Conservation (phyloP, 2,888 invertebrate species). For the Limenitis camilla region DNA sequence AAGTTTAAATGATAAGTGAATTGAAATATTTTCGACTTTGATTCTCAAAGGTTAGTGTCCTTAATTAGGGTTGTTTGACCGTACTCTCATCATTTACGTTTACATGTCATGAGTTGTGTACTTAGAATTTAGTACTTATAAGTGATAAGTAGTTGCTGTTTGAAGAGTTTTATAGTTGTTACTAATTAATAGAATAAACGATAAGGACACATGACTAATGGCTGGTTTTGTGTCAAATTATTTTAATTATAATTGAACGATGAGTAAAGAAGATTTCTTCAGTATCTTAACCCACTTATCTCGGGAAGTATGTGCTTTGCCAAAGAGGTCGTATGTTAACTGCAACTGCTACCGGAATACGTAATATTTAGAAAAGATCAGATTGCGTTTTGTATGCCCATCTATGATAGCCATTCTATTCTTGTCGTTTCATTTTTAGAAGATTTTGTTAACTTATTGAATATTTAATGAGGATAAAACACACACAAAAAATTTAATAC, state of each 20-base stretch:
- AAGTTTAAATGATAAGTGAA: conserved; percentile 1
- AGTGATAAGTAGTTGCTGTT: too few relatives aligned
- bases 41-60: conserved; percentile 6
- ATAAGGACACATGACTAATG: neutral
- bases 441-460: too few relatives aligned
- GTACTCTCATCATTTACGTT: neutral
- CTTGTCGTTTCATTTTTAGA: too few relatives aligned
- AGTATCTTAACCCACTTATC: neutral
- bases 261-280: neutral
- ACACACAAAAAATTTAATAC: too few relatives aligned
- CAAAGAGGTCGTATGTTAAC: neutral
- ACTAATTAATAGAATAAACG: too few relatives aligned
- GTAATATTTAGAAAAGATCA: neutral
- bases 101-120: neutral
- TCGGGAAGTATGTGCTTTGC: neutral
- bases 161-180: too few relatives aligned
- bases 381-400: neutral
- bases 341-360: neutral
- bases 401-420: too few relatives aligned
- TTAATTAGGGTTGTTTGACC: neutral
- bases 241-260: neutral
- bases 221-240: neutral
- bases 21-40: conserved; percentile 1
- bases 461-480: too few relatives aligned
- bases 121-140: neutral